Evolutionary conservation across 2,113 vertebrate species (phyloP).

Genomic region (Orientallactaga bullata): DNA sequence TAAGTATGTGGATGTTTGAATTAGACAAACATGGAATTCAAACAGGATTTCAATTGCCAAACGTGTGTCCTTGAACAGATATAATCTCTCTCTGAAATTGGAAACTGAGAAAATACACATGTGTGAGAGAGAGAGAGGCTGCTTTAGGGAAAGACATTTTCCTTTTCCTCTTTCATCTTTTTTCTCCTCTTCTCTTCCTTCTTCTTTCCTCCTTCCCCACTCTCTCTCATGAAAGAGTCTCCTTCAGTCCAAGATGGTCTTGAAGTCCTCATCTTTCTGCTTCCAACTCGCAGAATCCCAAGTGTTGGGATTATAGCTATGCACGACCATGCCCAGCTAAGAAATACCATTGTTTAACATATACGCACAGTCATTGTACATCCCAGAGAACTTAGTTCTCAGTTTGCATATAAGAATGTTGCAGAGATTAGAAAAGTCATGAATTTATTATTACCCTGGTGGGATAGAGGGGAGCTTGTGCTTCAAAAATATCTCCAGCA

Average conservation of each 20-base stretch:
- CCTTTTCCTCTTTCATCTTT: not conserved
- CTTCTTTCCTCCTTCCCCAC: accelerated
- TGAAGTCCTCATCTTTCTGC: no score
- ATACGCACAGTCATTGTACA: not conserved
- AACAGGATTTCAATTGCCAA: not conserved
- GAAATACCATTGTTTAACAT: not conserved
- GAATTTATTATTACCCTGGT: no score
- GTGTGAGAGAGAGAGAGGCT: not conserved
- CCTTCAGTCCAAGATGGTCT: not conserved
- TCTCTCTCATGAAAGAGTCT: not conserved
- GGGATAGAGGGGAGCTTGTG: no score
- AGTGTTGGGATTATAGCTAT: not conserved
- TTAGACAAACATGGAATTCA: not conserved
- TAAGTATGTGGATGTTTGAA: not conserved
- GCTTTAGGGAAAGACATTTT: not conserved
- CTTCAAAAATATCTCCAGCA: no score
- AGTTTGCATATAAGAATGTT: no score
- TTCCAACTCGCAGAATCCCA: not conserved
- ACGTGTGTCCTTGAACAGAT: not conserved
- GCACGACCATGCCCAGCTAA: not conserved
- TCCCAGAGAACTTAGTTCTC: not conserved
- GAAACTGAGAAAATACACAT: not conserved
- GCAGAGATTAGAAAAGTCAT: no score
- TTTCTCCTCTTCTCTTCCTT: accelerated
- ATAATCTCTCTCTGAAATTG: not conserved